Conservation (phyloP, 2,797 vertebrate species). For the Sternotherus odoratus region DNA sequence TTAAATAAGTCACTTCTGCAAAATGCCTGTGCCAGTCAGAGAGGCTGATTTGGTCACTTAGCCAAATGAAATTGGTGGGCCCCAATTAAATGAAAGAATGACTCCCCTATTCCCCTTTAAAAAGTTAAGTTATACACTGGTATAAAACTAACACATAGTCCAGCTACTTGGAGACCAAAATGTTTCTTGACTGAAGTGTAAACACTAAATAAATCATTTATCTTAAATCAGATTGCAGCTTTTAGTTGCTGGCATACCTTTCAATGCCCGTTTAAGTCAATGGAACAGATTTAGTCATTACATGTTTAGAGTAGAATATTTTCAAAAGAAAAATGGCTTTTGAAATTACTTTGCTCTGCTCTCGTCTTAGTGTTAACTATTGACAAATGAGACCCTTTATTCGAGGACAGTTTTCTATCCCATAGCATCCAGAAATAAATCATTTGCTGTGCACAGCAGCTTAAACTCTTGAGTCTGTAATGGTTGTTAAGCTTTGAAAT, state of each 20-base stretch:
- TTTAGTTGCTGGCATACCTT: background rate
- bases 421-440: background rate
- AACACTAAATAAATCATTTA: background rate
- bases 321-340: background rate
- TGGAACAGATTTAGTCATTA: background rate
- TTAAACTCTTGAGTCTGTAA: background rate
- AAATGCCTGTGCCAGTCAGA: background rate
- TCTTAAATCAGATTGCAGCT: background rate
- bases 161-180: background rate
- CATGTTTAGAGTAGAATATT: background rate
- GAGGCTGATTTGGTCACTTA: background rate
- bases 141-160: background rate
- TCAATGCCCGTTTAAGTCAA: background rate
- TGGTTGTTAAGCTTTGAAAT: background rate
- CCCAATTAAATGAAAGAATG: background rate
- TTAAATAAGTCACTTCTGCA: background rate
- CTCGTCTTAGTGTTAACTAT: background rate
- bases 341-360: background rate
- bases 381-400: conserved; percentile 13
- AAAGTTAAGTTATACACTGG: background rate
- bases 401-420: background rate
- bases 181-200: background rate
- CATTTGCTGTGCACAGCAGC: background rate
- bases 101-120: background rate
- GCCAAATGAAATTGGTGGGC: background rate